Evolutionary conservation across 1,140 invertebrate genomes (phyloP).

Genomic region (Danaus plexippus): DNA sequence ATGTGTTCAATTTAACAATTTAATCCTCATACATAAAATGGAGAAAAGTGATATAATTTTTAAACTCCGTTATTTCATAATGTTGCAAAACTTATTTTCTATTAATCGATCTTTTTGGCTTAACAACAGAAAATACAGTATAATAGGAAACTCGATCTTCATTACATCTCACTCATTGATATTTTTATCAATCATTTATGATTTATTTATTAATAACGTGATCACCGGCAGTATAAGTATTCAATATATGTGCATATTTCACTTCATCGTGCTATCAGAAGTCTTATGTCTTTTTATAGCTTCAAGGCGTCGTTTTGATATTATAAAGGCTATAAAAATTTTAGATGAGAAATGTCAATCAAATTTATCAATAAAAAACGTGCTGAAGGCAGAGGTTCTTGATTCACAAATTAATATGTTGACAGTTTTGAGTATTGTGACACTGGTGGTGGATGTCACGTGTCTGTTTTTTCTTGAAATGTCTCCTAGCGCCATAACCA

Average conservation of each 20-base stretch:
- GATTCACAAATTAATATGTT: slow-evolving; percentile 4
- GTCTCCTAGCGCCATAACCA: slow-evolving; percentile 16
- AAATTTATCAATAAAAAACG: slow-evolving; percentile 7
- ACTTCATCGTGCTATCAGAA: slow-evolving; percentile 21
- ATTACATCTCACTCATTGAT: slow-evolving; percentile 4
- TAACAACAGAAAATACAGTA: slow-evolving; percentile 11
- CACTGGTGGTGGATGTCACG: slow-evolving; percentile 25
- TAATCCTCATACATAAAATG: no score
- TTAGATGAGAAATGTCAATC: slow-evolving; percentile 32
- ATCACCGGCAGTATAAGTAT: slow-evolving; percentile 2
- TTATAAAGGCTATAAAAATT: slow-evolving; percentile 21
- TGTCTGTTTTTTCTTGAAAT: slow-evolving; percentile 19
- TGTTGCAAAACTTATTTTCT: slow-evolving; percentile 29
- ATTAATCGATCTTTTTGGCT: slow-evolving; percentile 34
- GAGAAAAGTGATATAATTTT: no score
- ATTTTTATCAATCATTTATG: slow-evolving; percentile 2
- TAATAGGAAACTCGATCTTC: slow-evolving; percentile 25
- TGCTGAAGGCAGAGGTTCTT: no score
- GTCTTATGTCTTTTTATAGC: slow-evolving; percentile 13
- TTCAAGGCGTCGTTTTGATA: slow-evolving; percentile 11
- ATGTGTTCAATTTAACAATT: no score
- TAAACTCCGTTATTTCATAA: slow-evolving; percentile 5
- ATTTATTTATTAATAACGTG: slow-evolving; percentile 5
- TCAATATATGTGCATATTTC: slow-evolving; percentile 15
- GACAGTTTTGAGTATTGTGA: slow-evolving; percentile 14